Conservation (phyloP, 2,113 vertebrate genomes). For the Tapirus terrestris region DNA sequence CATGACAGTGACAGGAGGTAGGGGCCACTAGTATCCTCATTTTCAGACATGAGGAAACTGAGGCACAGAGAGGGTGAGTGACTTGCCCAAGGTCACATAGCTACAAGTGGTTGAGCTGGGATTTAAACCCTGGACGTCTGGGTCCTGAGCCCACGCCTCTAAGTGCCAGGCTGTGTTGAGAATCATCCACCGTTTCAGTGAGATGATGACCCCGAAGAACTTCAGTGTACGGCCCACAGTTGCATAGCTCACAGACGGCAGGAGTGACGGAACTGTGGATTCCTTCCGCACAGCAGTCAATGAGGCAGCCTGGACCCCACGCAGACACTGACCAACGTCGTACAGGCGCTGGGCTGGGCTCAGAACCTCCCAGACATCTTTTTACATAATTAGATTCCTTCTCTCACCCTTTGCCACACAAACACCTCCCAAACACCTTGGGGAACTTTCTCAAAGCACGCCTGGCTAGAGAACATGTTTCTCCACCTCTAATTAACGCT, state of each 20-base stretch:
- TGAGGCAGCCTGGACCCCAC: not conserved
- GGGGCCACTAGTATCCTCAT: no score
- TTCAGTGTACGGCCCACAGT: not conserved
- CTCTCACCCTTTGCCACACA: not conserved
- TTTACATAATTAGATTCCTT: not conserved
- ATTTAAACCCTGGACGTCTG: not conserved
- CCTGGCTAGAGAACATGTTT: not conserved
- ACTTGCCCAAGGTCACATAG: not conserved
- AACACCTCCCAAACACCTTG: not conserved
- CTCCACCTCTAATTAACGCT: not conserved
- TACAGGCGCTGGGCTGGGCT: rapidly evolving
- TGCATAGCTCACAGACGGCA: not conserved
- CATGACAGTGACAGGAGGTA: not conserved
- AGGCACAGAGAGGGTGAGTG: not conserved
- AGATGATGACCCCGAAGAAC: not conserved
- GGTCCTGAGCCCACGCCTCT: not conserved
- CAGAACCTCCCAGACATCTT: not conserved
- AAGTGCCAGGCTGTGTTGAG: not conserved
- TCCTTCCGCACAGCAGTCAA: not conserved
- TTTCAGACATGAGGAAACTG: not conserved
- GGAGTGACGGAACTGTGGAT: not conserved
- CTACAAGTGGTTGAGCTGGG: not conserved
- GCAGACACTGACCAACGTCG: not conserved
- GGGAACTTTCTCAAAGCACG: not conserved
- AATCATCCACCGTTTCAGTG: not conserved